Percentiles rank a stretch among this genome's conserved stretches.
Evolutionary conservation across 2,888 invertebrate genomes (phyloP).

Genomic region (Anagyrus pseudococci): DNA sequence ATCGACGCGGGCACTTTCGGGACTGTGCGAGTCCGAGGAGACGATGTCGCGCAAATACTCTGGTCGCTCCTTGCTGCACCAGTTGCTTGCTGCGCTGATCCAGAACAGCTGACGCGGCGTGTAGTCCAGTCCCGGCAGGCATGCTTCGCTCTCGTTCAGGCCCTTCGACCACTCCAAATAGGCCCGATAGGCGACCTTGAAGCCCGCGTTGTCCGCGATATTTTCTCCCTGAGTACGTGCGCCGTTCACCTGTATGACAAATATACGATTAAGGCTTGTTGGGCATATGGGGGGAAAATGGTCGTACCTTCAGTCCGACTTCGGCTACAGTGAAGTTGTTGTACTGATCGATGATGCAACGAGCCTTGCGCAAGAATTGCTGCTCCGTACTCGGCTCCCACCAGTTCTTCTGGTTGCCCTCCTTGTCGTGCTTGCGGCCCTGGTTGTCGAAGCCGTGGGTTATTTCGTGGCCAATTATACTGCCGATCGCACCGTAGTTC

Average conservation of each 20-base stretch:
- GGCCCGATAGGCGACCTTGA: constrained; percentile 63
- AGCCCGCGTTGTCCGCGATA: constrained; percentile 76
- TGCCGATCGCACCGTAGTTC: constrained; percentile 83
- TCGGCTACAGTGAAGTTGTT: constrained; percentile 71
- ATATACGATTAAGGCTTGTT: background rate
- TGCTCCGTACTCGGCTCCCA: constrained; percentile 90
- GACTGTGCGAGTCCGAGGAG: constrained; percentile 34
- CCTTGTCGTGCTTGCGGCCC: constrained; percentile 83
- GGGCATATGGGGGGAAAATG: background rate
- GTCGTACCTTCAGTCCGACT: constrained; percentile 72
- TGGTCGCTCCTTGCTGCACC: constrained; percentile 35
- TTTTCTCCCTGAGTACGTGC: constrained; percentile 79
- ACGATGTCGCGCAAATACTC: constrained; percentile 30
- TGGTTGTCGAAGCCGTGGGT: constrained; percentile 68
- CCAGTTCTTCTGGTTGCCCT: constrained; percentile 87
- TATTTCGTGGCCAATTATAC: constrained; percentile 78
- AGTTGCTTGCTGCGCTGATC: constrained; percentile 45
- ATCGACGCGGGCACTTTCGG: background rate
- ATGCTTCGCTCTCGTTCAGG: constrained; percentile 41
- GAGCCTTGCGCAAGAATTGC: constrained; percentile 76
- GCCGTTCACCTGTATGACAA: constrained; percentile 71
- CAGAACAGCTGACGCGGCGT: constrained; percentile 62
- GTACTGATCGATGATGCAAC: constrained; percentile 90
- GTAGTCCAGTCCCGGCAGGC: constrained; percentile 50
- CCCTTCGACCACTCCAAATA: constrained; percentile 51